Conservation (phyloP, 2,888 invertebrate species). For the Diaperis boleti region DNA sequence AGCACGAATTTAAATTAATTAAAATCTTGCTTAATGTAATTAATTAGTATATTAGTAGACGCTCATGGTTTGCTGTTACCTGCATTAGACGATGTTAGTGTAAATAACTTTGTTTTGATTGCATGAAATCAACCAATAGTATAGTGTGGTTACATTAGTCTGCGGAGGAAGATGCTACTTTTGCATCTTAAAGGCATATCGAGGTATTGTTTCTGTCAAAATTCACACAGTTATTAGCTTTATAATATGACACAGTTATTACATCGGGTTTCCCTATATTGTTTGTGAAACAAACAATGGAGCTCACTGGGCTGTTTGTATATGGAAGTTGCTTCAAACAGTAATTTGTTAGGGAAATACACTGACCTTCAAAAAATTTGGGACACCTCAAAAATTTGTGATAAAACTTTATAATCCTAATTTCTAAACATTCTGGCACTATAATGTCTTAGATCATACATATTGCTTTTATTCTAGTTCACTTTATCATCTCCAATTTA, state of each 20-base stretch:
- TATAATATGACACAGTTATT: slow-evolving; percentile 45
- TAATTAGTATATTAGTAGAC: background rate
- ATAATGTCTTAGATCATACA: no score
- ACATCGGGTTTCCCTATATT: slow-evolving; percentile 39
- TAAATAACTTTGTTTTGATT: background rate
- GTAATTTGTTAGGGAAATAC: slow-evolving; percentile 31
- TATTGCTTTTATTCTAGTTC: no score
- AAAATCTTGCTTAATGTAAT: slow-evolving; percentile 6
- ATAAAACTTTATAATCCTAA: no score
- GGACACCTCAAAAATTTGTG: no score
- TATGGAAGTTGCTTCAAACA: slow-evolving; percentile 36
- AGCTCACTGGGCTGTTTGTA: slow-evolving; percentile 35
- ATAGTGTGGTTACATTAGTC: background rate
- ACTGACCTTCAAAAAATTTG: no score
- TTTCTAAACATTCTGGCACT: no score
- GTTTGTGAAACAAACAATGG: slow-evolving; percentile 42
- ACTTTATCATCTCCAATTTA: no score
- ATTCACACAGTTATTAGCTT: slow-evolving; percentile 44
- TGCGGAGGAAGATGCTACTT: background rate
- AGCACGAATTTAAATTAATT: slow-evolving; percentile 10
- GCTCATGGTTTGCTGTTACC: background rate
- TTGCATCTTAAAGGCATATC: slow-evolving; percentile 22
- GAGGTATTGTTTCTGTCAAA: slow-evolving; percentile 21
- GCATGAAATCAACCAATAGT: background rate
- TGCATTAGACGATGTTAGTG: background rate